Evolutionary conservation across 37 sponge, comb jelly and placozoan species (phyloP).

Genomic region (Chondrilla cf. caribensis): DNA sequence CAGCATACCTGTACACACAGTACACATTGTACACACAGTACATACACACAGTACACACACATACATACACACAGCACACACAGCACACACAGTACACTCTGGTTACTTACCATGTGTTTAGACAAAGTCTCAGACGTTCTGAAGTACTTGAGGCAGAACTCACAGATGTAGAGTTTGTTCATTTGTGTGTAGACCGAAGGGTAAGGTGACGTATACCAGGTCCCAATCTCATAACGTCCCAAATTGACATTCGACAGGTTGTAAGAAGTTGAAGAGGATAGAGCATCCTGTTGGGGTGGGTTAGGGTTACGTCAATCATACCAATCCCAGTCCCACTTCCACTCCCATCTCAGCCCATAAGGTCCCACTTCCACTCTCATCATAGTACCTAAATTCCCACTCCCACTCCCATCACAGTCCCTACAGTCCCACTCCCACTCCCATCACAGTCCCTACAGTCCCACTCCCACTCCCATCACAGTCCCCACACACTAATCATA

Average conservation of each 20-base stretch:
- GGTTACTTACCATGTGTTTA: constrained; percentile 13
- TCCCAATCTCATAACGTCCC: constrained; percentile 66
- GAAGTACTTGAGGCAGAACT: constrained; percentile 85
- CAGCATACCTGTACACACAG: constrained; percentile 57
- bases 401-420: too few relatives aligned
- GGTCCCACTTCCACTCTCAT: too few relatives aligned
- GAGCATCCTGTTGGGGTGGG: constrained; percentile 26
- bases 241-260: constrained; percentile 42
- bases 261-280: constrained; percentile 17
- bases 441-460: neutral
- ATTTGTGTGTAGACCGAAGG: constrained; percentile 73
- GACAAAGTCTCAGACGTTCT: constrained; percentile 58
- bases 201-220: constrained; percentile 80
- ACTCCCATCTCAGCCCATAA: too few relatives aligned
- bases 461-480: neutral
- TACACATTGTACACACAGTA: constrained; percentile 32
- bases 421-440: too few relatives aligned
- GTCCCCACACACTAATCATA: too few relatives aligned
- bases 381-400: too few relatives aligned
- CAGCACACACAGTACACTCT: neutral
- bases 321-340: neutral
- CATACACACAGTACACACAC: constrained; percentile 22
- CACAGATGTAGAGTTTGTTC: constrained; percentile 63
- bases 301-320: neutral
- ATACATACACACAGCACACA: constrained; percentile 32